phyloP scores from a whole-genome alignment of 2,113 vertebrate genomes.

The Pterocles gutturalis region DNA sequence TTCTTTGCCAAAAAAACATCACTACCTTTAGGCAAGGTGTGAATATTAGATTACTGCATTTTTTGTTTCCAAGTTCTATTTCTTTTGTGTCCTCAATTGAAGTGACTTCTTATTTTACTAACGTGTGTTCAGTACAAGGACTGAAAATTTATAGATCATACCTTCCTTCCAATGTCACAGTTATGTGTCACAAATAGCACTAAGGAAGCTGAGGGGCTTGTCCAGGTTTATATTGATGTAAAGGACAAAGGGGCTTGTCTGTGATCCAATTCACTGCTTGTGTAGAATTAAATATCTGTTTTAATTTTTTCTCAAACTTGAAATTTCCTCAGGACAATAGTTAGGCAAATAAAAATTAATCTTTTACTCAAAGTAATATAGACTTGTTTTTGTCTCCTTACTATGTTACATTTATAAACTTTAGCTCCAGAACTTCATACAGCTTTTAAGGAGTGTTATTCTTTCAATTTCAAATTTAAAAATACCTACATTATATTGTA shows the following conservation, averaged over 20 bases:
- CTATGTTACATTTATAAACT: not conserved
- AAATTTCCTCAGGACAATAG: not conserved
- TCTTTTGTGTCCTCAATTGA: not conserved
- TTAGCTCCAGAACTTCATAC: not conserved
- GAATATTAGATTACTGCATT: not conserved
- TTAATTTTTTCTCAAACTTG: not conserved
- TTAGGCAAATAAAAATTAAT: not conserved
- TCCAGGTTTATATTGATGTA: not conserved
- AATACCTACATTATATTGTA: not conserved
- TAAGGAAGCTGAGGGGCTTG: not conserved
- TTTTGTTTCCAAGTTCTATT: conserved; percentile 15
- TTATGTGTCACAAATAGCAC: not conserved
- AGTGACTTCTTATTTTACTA: not conserved
- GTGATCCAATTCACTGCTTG: not conserved
- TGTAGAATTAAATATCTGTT: not conserved
- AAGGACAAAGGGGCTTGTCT: not conserved
- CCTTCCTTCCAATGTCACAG: not conserved
- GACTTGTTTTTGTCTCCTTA: not conserved
- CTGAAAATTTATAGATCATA: not conserved
- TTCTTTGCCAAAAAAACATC: not conserved
- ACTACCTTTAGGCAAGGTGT: not conserved
- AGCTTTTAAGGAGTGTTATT: not conserved
- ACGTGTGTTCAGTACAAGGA: not conserved
- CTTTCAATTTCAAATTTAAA: not conserved
- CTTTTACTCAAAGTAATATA: not conserved